Percentiles rank a stretch among this genome's conserved stretches.
Evolutionary conservation across 2,797 vertebrate species (phyloP).

Genomic region (Anabacerthia variegaticeps): DNA sequence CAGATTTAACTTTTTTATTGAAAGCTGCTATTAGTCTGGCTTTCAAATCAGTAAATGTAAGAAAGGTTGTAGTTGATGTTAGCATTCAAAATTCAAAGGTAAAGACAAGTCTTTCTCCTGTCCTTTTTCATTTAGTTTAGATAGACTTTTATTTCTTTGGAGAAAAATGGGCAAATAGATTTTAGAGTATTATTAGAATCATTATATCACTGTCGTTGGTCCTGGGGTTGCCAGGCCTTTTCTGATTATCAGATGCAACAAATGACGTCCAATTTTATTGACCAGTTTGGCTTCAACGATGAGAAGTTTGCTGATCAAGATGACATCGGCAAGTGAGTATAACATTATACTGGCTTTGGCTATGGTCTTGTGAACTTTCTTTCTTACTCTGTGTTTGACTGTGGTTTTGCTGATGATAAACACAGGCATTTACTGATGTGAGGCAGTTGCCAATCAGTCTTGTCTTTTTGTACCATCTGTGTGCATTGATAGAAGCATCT

Average conservation of each 20-base stretch:
- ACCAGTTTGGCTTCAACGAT: constrained; percentile 99
- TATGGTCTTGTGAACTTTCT: background rate
- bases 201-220: constrained; percentile 99
- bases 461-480: background rate
- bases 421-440: background rate
- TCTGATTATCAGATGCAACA: constrained; percentile 99
- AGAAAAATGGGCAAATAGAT: constrained; percentile 76
- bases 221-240: constrained; percentile 99
- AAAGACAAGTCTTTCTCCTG: constrained; percentile 38
- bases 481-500: background rate
- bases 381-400: background rate
- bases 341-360: constrained; percentile 46
- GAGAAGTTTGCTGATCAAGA: constrained; percentile 99
- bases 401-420: background rate
- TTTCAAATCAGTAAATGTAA: background rate
- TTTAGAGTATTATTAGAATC: constrained; percentile 80
- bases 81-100: background rate
- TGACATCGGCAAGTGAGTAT: constrained; percentile 99
- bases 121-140: constrained; percentile 10
- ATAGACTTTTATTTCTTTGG: constrained; percentile 65
- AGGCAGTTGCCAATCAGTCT: background rate
- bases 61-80: background rate
- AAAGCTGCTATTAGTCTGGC: background rate
- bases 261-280: constrained; percentile 99
- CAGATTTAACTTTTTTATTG: background rate